These are phyloP conservation scores for Alces alces DNA, from an alignment of 2,113 vertebrate species.

Conservation along the genomic window DNA sequence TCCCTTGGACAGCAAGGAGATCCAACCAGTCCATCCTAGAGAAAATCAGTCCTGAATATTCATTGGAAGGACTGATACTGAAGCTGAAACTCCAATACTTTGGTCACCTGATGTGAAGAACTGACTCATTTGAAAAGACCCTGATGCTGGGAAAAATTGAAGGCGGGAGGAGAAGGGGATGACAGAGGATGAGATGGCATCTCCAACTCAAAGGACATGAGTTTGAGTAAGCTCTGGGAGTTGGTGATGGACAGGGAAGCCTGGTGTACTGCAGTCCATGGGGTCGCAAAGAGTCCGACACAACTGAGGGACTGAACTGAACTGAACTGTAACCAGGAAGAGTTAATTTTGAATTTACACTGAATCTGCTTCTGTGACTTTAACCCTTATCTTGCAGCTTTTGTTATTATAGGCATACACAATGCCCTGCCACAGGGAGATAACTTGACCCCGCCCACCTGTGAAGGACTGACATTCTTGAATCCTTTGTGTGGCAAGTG, in stretches of 20 bases:
- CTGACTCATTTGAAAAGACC: background rate
- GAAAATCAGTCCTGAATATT: background rate
- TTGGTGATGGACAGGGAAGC: background rate
- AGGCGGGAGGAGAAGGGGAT: background rate
- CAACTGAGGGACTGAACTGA: background rate
- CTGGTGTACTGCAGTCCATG: background rate
- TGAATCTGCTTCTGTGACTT: background rate
- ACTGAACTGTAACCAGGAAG: background rate
- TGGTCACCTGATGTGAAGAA: background rate
- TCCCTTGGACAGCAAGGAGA: background rate
- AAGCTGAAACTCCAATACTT: background rate
- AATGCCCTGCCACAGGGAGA: background rate
- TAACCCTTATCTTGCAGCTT: background rate
- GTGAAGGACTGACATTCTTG: background rate
- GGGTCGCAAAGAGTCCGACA: background rate
- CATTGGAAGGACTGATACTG: background rate
- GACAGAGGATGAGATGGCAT: background rate
- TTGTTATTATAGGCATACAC: background rate
- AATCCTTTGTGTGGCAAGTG: background rate
- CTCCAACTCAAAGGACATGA: background rate
- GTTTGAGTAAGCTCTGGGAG: background rate
- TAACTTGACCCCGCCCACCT: background rate
- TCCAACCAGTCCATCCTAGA: background rate
- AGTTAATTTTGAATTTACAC: background rate
- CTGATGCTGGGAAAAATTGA: background rate